Base-by-base conservation (phyloP, 2,113 vertebrate genomes). In the Campylorhamphus procurvoides region DNA sequence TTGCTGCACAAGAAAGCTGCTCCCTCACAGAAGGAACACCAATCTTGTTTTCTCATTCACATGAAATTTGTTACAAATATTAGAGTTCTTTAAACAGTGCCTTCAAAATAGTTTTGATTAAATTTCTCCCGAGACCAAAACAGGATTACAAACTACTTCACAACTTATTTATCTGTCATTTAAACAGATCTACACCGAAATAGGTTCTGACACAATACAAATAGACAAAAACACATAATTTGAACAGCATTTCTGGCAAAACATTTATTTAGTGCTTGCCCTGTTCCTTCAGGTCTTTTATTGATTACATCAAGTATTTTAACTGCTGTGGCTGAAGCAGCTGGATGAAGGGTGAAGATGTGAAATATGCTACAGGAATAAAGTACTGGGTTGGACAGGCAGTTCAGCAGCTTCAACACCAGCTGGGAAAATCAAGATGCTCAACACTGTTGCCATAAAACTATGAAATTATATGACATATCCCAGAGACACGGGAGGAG, bases 101-200 rank as follows among this genome's bases (percentile, higher is more conserved):
- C 56, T 71, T 87, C 87, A 89, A 85, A 92, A 92, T 7, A 80
- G 35, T 77, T 86, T 84, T 83, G 35, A 88, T 83, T 86, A 62
- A 80, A 66, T 40, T 53, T 90, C 89, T 87, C 39, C 37, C 28
- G 60, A 84, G 44, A 77, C 9, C 18, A 74, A 20, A 84, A 53
- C 23, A 64, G 14, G 59, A 68, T 81, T 81, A 80, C 56, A 84
- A 52, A 71, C 73, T 50, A 47, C 29, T 77, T 93, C 69, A 84
- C 49, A 89, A 77, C 19, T 74, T 27, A 74, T 90, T 84, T 88
- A 74, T 74, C 35, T 78, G 23, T 63, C 46, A 52, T 78, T 72
- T 92, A 68, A 88, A 90, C 55, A 89, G 52, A 84, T 52, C 40
- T 39, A 25, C 52, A 75, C 11, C 23, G n/a, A 90, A 92, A 78